These are phyloP conservation scores for Limosa lapponica DNA, from an alignment of 2,797 vertebrate species.

Conservation along the genomic window DNA sequence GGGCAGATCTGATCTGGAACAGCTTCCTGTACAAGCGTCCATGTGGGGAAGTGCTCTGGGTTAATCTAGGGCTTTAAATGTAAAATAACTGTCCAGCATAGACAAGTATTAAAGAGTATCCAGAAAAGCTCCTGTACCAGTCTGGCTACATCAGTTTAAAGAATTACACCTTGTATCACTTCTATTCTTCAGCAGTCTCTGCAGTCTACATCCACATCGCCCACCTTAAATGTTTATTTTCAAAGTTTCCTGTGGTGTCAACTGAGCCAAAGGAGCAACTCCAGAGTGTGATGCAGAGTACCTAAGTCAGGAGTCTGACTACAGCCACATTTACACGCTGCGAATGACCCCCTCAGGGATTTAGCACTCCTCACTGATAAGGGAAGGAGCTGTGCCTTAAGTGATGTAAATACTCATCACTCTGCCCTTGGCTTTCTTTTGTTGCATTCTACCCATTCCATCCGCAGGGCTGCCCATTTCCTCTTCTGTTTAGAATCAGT, in stretches of 20 bases:
- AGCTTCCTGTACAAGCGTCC: background rate
- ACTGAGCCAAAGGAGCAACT: background rate
- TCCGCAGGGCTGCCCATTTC: background rate
- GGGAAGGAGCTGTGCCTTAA: background rate
- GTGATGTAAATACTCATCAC: background rate
- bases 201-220: background rate
- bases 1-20: fast-evolving
- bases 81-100: background rate
- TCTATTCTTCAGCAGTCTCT: background rate
- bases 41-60: fast-evolving
- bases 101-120: background rate
- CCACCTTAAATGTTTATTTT: background rate
- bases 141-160: background rate
- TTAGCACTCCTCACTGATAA: background rate
- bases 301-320: background rate
- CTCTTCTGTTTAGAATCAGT: background rate
- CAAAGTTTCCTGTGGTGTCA: background rate
- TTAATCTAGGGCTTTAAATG: background rate
- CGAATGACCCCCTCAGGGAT: background rate
- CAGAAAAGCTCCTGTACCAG: background rate
- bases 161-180: background rate
- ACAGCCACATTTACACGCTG: background rate
- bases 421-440: background rate
- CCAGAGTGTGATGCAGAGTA: background rate
- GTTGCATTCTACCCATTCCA: background rate